Evolutionary conservation across 2,113 vertebrate species (phyloP).

Genomic region (Elephas maximus): DNA sequence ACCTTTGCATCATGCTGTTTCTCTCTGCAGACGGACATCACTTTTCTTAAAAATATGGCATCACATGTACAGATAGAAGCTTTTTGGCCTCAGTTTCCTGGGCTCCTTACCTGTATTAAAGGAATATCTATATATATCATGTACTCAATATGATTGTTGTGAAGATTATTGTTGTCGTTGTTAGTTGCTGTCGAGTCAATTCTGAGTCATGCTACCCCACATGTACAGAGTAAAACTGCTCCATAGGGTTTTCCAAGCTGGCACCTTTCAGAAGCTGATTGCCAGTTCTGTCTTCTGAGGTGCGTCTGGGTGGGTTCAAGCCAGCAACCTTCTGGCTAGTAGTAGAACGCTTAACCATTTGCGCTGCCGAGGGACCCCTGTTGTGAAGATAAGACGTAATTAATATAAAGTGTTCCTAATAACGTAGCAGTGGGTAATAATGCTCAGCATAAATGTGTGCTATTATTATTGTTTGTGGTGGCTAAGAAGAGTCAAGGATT

Average conservation of each 20-base stretch:
- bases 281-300: too few species aligned
- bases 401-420: not conserved
- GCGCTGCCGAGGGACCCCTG: not conserved
- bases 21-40: not conserved
- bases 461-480: not conserved
- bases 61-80: not conserved
- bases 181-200: too few species aligned
- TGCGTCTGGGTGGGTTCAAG: too few species aligned
- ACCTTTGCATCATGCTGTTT: not conserved
- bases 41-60: not conserved
- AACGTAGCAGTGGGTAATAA: not conserved
- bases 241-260: too few species aligned
- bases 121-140: not conserved
- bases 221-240: too few species aligned
- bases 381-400: not conserved
- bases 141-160: not conserved
- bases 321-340: too few species aligned
- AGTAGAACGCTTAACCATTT: too few species aligned
- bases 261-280: too few species aligned
- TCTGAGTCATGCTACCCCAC: too few species aligned
- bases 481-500: not conserved
- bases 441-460: not conserved
- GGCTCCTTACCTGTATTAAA: not conserved
- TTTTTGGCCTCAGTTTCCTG: not conserved
- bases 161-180: not conserved